Conservation (phyloP, 2,797 vertebrate species). For the Schizopygopsis pylzovi region DNA sequence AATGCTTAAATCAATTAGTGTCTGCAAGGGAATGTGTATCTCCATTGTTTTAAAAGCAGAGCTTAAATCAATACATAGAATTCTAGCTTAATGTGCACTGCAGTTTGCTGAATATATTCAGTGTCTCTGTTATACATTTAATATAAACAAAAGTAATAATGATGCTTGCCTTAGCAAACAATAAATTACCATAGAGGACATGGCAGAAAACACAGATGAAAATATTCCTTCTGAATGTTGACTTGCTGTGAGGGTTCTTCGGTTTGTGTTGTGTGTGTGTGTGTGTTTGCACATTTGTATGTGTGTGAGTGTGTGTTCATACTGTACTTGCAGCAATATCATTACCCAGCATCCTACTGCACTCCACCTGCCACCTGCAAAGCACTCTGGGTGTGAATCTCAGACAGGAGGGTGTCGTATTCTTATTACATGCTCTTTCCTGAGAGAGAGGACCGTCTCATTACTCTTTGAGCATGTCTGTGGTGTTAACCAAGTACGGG, state of each 20-base stretch:
- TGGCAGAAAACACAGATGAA: background rate
- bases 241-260: background rate
- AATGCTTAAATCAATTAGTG: slow-evolving; percentile 7
- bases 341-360: slow-evolving; percentile 75
- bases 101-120: background rate
- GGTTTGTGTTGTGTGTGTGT: background rate
- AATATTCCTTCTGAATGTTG: slow-evolving; percentile 39
- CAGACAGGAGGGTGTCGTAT: slow-evolving; percentile 44
- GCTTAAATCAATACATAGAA: background rate
- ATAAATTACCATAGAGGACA: background rate
- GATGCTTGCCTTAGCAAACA: background rate
- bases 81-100: background rate
- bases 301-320: background rate
- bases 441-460: background rate
- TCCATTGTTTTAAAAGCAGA: background rate
- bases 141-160: background rate
- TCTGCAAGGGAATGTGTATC: background rate
- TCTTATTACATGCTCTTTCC: slow-evolving; percentile 6
- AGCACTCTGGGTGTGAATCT: slow-evolving; percentile 65
- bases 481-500: background rate
- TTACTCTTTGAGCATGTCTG: slow-evolving; percentile 1
- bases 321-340: slow-evolving; percentile 56
- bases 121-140: background rate
- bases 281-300: background rate
- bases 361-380: slow-evolving; percentile 67